Conservation (phyloP, 2,888 invertebrate species). For the Chrysotoxum bicinctum region DNA sequence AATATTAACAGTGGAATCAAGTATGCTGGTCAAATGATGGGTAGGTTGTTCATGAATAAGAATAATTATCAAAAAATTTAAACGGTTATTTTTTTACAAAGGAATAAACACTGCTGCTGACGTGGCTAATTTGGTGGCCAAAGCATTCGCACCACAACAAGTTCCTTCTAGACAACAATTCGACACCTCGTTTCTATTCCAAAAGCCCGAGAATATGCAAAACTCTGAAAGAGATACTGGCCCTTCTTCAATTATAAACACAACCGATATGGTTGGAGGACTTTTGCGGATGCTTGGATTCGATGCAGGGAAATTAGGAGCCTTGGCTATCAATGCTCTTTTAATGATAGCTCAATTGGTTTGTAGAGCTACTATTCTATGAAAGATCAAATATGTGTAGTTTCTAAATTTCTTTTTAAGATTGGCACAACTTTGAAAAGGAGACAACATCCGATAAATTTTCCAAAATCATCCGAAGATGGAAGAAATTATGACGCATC, state of each 20-base stretch:
- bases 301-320: slow-evolving; percentile 89
- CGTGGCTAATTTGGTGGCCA: slow-evolving; percentile 85
- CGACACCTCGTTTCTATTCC: slow-evolving; percentile 33
- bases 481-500: slow-evolving; percentile 19
- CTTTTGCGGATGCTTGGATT: slow-evolving; percentile 89
- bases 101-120: slow-evolving; percentile 83
- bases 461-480: slow-evolving; percentile 51
- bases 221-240: slow-evolving; percentile 56
- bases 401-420: slow-evolving; percentile 56
- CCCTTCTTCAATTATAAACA: slow-evolving; percentile 44
- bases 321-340: slow-evolving; percentile 91
- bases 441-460: slow-evolving; percentile 15
- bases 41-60: slow-evolving; percentile 66
- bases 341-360: slow-evolving; percentile 93
- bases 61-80: background rate
- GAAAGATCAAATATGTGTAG: background rate
- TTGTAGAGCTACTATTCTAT: slow-evolving; percentile 78
- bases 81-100: slow-evolving; percentile 36
- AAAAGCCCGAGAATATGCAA: slow-evolving; percentile 51
- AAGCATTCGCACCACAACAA: slow-evolving; percentile 81
- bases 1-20: slow-evolving; percentile 79
- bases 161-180: slow-evolving; percentile 73
- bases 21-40: slow-evolving; percentile 80
- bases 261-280: slow-evolving; percentile 76
- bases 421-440: slow-evolving; percentile 78